Percentiles rank a stretch among this genome's conserved stretches.
These are phyloP conservation scores for Odocoileus virginianus DNA, from an alignment of 2,113 vertebrate species.

Conservation along the genomic window DNA sequence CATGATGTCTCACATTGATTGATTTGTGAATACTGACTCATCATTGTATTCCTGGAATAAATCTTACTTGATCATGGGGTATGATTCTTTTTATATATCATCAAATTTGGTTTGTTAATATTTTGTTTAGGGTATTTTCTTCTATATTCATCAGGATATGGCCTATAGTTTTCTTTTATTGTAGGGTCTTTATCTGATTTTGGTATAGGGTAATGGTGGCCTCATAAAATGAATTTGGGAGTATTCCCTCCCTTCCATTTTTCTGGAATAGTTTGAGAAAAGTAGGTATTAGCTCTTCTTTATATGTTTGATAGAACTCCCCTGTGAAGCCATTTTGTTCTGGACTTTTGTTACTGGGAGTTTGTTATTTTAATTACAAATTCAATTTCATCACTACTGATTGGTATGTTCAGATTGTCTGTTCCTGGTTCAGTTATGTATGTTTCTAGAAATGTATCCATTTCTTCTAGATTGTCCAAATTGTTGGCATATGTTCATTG, in stretches of 20 bases:
- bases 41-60: neutral
- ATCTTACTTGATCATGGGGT: neutral
- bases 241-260: neutral
- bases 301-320: neutral
- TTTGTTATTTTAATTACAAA: neutral
- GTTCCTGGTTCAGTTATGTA: neutral
- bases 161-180: neutral
- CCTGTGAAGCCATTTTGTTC: neutral
- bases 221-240: neutral
- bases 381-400: neutral
- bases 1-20: neutral
- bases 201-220: neutral
- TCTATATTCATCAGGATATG: neutral
- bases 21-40: neutral
- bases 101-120: neutral
- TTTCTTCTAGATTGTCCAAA: neutral
- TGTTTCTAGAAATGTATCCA: neutral
- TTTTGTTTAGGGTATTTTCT: neutral
- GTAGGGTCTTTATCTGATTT: neutral
- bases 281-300: neutral
- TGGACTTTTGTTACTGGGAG: neutral
- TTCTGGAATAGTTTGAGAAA: neutral
- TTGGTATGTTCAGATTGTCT: neutral
- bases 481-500: neutral
- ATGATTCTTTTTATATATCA: neutral